Conservation (phyloP, 2,113 vertebrate genomes). For the Perca fluviatilis region DNA sequence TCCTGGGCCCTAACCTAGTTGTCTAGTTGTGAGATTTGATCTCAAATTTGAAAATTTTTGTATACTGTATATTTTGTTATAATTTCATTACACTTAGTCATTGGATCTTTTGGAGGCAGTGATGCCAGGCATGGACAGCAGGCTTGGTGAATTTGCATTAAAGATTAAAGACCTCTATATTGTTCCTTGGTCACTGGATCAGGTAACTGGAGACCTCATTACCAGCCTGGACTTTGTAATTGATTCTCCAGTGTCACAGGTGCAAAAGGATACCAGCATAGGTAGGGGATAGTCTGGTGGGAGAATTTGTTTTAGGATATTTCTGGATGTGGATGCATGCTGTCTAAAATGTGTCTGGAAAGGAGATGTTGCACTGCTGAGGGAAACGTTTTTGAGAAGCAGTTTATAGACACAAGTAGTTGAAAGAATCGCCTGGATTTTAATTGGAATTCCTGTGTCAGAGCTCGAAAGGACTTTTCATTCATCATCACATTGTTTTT, state of each 20-base stretch:
- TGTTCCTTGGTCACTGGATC: constrained; percentile 67
- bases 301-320: background rate
- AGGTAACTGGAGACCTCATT: constrained; percentile 76
- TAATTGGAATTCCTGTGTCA: constrained; percentile 4
- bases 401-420: background rate
- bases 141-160: constrained; percentile 55
- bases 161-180: constrained; percentile 70
- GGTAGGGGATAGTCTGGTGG: constrained; percentile 13
- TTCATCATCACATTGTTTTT: background rate
- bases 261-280: constrained; percentile 60
- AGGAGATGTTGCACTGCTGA: background rate
- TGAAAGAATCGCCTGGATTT: background rate
- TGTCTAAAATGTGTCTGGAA: background rate
- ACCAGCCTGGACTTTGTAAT: constrained; percentile 75
- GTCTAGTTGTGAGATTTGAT: background rate
- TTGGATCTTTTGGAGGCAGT: background rate
- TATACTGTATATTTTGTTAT: background rate
- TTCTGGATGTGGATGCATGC: constrained; percentile 5
- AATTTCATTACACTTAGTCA: background rate
- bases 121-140: constrained; percentile 10
- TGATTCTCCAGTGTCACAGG: constrained; percentile 68
- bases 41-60: background rate
- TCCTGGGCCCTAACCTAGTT: background rate
- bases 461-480: background rate
- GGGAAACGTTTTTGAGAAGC: background rate